Evolutionary conservation across 2,888 invertebrate genomes (phyloP), one percentile per base, ranked within the genome.

Genomic region (Oscheius sp.): DNA sequence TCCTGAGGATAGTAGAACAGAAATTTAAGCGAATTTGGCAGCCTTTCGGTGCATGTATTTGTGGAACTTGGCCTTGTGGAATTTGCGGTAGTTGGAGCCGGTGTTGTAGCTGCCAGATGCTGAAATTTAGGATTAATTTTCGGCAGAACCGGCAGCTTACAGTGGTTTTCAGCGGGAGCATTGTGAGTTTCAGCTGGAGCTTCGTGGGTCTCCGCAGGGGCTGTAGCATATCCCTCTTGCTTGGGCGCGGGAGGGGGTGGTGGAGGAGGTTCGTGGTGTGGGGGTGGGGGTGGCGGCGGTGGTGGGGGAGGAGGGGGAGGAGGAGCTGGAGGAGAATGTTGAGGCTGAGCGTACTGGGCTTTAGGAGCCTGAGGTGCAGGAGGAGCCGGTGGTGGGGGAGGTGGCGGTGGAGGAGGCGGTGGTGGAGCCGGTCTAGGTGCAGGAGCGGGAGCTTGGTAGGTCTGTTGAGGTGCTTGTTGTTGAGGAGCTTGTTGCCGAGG

Each of bases 401-500:
- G 43, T 21, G 61, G 43, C 2, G 18, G 43, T 1, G 61, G 61
- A 61, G 61, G 43, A 43, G 61, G 59, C 3, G 59, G 59, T 41
- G 61, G 61, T 12, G 35, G 66, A 25, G 55, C 23, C 21, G 66
- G 66, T n/a, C 25, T 46, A 9, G 66, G 66, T 52, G 52, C 52
- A 49, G 66, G 52, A 29, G 49, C 23, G 52, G 66, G 35, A 0
- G 25, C 16, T 5, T n/a, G 61, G 49, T 49, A n/a, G 1, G 25
- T 9, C 9, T n/a, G 61, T 27, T 21, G 45, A 16, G 63, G 63
- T 21, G 63, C 45, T 1, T 45, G 27, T 13, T 45, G 64, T n/a
- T 45, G 61, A 45, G 61, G 61, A 61, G 61, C 35, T 9, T 35
- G 64, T 5, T 49, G 27, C 27, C 13, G 66, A 66, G 66, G 66